Conservation (phyloP, 2,113 vertebrate species). For the Anoura caudifer region DNA sequence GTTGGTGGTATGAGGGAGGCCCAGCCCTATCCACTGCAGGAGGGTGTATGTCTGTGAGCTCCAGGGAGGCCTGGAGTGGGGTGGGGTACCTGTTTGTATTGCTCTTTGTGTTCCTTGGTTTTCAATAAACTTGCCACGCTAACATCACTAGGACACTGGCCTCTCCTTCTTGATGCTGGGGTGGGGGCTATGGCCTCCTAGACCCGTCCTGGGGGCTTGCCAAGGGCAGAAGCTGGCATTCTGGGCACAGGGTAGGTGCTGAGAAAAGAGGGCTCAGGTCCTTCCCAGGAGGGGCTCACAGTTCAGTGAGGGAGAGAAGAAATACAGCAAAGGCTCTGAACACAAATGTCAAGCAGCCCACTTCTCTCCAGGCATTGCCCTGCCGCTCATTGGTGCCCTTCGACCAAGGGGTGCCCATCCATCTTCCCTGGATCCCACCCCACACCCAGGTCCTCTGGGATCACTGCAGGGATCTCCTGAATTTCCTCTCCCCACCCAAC, state of each 20-base stretch:
- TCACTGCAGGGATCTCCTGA: neutral
- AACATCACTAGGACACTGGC: neutral
- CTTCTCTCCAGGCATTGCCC: neutral
- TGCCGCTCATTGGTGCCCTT: neutral
- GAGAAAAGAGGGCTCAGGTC: neutral
- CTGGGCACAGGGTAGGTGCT: neutral
- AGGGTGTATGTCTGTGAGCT: neutral
- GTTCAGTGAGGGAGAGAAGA: neutral
- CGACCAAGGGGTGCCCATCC: neutral
- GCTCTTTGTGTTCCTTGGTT: constrained; percentile 44
- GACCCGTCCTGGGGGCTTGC: neutral
- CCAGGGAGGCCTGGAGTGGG: neutral
- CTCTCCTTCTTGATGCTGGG: neutral
- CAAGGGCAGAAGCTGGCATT: neutral
- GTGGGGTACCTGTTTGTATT: neutral
- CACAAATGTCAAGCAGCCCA: neutral
- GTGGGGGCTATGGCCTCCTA: too few species aligned
- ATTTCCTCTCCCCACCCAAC: neutral
- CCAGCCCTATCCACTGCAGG: neutral
- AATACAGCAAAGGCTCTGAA: neutral
- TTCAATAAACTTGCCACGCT: constrained; percentile 70
- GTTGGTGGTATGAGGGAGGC: neutral
- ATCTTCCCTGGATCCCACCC: neutral
- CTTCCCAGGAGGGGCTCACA: neutral
- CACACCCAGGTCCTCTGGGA: neutral